Evolutionary conservation across 2,797 vertebrate species (phyloP), one percentile per base, ranked within the genome.

Genomic region (Macropus fuliginosus): DNA sequence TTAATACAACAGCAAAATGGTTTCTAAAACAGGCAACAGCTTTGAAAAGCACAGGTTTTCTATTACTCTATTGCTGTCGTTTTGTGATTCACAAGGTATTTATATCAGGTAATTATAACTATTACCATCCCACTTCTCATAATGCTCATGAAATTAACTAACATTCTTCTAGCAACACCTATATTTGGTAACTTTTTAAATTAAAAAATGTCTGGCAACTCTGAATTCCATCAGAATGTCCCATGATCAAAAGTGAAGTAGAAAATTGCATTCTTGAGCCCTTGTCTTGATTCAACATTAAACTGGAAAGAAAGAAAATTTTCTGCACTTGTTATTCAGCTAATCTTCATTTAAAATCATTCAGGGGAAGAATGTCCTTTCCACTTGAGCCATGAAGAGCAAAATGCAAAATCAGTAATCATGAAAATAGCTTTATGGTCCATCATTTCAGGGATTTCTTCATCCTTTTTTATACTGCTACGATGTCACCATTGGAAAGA

Each of bases 211-310:
- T 55, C 8, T 57, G 91, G 40, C 40, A 94, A 5, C 90, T 0
- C 46, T 93, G n/a, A 94, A 92, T 57, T 56, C 89, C 34, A 46
- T 91, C 24, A 56, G 28, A 4, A 96, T 55, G 91, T n/a, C 12
- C 12, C 95, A 97, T 93, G 95, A 96, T 93, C 97, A 97, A 81
- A 81, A 3, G 97, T 90, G 62, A 97, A 95, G 54, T 90, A 93
- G 54, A 97, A 97, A 97, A 95, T 59, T 55, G 96, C 96, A 62
- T 31, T 56, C 16, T 57, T 95, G 56, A 0, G 16, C 94, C 46
- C n/a, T 91, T 93, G 27, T 90, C 24, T 95, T 52, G 54, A 93
- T 29, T 93, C 11, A 93, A 24, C 18, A 91, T 28, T 91, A 91
- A 96, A 96, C 18, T 95, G 8, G 27, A 95, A 97, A 74, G n/a